These are phyloP conservation scores for Colistium nudipinnis DNA, from an alignment of 2,113 vertebrate species.

Conservation along the genomic window DNA sequence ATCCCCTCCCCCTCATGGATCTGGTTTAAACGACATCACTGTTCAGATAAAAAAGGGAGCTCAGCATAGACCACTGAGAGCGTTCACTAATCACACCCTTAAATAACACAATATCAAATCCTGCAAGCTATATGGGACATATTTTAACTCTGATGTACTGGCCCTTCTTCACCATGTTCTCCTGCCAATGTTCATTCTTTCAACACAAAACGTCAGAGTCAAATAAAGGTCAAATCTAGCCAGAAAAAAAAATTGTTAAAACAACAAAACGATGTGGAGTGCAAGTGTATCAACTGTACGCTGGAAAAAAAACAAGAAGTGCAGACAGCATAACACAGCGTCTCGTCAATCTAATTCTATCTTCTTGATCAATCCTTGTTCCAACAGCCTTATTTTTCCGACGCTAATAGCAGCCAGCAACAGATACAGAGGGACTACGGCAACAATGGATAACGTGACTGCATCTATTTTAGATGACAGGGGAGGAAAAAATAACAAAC, in stretches of 20 bases:
- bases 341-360: conserved; percentile 13
- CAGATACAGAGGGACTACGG: conserved; percentile 19
- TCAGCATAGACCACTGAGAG: conserved; percentile 24
- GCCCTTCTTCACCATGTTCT: conserved; percentile 2
- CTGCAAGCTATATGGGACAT: conserved; percentile 4
- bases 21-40: conserved; percentile 35
- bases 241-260: not conserved
- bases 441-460: conserved; percentile 36
- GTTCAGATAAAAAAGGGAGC: conserved; percentile 2
- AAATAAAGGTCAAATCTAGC: conserved; percentile 17
- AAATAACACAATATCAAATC: not conserved
- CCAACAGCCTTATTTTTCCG: conserved; percentile 28
- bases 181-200: not conserved
- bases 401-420: conserved; percentile 10
- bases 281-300: too few relatives aligned
- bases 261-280: too few relatives aligned
- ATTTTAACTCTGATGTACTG: not conserved
- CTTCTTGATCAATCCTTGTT: conserved; percentile 37
- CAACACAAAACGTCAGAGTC: not conserved
- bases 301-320: conserved; percentile 2
- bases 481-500: conserved; percentile 69
- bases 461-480: conserved; percentile 57
- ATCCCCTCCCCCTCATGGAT: conserved; percentile 36
- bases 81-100: conserved; percentile 7
- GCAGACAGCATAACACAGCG: conserved; percentile 15